phyloP scores from a whole-genome alignment of 2,888 invertebrate species.

The Keiferia lycopersicella region DNA sequence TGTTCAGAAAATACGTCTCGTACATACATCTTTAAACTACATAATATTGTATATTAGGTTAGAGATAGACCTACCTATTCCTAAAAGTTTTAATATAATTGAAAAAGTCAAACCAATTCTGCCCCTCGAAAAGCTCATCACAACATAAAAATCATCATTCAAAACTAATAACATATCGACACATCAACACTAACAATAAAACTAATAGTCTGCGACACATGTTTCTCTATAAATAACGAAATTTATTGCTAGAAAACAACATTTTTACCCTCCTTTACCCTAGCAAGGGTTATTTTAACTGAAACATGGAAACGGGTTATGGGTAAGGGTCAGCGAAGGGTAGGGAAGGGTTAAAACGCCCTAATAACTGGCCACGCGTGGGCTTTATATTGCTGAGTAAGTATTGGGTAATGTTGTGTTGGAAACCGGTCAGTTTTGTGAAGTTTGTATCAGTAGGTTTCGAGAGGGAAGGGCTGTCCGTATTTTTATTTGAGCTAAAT shows the following conservation, averaged over 20 bases:
- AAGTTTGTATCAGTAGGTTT: background rate
- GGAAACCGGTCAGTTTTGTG: slow-evolving; percentile 31
- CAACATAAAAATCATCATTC: slow-evolving; percentile 40
- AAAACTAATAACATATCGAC: slow-evolving; percentile 56
- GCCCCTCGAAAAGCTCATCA: slow-evolving; percentile 27
- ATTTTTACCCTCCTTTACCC: slow-evolving; percentile 53
- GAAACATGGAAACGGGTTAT: slow-evolving; percentile 66
- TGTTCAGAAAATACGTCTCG: too few relatives aligned
- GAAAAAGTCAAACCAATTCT: background rate
- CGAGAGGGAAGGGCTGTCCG: background rate
- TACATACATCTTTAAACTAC: too few relatives aligned
- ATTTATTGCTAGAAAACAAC: slow-evolving; percentile 62
- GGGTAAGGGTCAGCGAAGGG: slow-evolving; percentile 58
- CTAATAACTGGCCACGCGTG: slow-evolving; percentile 61
- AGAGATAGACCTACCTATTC: too few relatives aligned
- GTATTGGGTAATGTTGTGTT: background rate
- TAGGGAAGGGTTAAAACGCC: slow-evolving; percentile 72
- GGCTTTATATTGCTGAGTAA: background rate
- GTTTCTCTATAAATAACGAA: slow-evolving; percentile 65
- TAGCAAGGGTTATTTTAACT: slow-evolving; percentile 60
- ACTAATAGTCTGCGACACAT: slow-evolving; percentile 55
- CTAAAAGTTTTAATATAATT: too few relatives aligned
- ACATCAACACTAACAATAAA: slow-evolving; percentile 55
- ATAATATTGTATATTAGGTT: too few relatives aligned
- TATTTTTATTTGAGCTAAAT: background rate